These are phyloP conservation scores for Spondyliosoma cantharus DNA, from an alignment of 2,797 vertebrate species.

Conservation along the genomic window DNA sequence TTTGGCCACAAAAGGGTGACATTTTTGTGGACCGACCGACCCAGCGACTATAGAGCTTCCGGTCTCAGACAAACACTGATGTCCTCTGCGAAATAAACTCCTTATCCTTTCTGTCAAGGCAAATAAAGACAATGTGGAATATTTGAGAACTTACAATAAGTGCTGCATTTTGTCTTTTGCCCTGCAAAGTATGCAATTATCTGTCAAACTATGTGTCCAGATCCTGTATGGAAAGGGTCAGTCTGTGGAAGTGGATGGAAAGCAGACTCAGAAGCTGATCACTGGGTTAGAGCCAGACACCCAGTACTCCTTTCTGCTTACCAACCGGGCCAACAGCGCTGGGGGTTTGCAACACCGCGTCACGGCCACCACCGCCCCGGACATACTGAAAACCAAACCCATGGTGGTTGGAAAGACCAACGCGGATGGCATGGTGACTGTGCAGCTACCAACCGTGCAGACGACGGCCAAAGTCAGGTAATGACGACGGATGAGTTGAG, in stretches of 20 bases:
- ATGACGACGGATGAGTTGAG: constrained; percentile 15
- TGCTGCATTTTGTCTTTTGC: not conserved
- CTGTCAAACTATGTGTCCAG: constrained; percentile 73
- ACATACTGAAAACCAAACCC: constrained; percentile 94
- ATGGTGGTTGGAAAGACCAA: constrained; percentile 94
- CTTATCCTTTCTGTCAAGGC: not conserved
- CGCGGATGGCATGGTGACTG: constrained; percentile 94
- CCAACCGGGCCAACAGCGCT: constrained; percentile 94
- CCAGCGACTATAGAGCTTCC: too few relatives aligned
- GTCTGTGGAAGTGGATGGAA: constrained; percentile 94
- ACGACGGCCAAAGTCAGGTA: constrained; percentile 94
- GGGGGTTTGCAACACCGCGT: constrained; percentile 97
- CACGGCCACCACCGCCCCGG: constrained; percentile 92
- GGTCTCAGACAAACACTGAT: not conserved
- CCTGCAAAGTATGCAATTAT: too few relatives aligned
- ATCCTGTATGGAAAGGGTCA: constrained; percentile 96
- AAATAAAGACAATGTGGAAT: not conserved
- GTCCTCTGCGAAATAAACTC: not conserved
- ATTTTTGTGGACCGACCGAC: too few relatives aligned
- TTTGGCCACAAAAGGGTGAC: too few relatives aligned
- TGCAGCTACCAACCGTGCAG: constrained; percentile 93
- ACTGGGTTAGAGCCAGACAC: constrained; percentile 94
- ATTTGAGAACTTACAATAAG: not conserved
- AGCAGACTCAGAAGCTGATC: constrained; percentile 94
- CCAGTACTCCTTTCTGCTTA: constrained; percentile 95